Conservation (phyloP, 2,888 invertebrate genomes). For the Pachymerium ferrugineum region DNA sequence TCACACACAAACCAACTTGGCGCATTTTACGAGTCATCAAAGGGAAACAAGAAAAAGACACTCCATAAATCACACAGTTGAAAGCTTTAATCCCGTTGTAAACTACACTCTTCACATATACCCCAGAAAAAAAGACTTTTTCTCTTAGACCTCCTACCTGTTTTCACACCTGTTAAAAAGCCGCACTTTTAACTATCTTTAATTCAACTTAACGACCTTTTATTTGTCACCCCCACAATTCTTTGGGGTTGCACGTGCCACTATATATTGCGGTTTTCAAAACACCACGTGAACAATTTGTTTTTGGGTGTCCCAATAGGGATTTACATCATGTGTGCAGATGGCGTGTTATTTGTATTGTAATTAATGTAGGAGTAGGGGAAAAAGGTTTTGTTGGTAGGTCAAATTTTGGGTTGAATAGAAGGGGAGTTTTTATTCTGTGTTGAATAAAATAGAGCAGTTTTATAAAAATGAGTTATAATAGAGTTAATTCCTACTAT, state of each 20-base stretch:
- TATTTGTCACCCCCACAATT: constrained; percentile 1
- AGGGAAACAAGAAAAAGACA: not conserved
- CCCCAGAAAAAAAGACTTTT: not conserved
- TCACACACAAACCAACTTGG: not conserved
- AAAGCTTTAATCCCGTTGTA: not conserved
- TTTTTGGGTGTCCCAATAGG: not conserved
- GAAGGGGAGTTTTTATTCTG: not conserved
- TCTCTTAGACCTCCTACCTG: not conserved
- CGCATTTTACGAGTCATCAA: constrained; percentile 2
- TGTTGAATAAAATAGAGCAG: not conserved
- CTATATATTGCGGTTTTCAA: not conserved
- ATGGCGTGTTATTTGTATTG: constrained; percentile 5
- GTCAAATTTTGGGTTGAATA: not conserved
- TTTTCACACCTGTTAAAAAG: not conserved
- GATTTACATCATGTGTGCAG: not conserved
- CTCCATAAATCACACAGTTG: not conserved
- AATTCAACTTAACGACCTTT: not conserved
- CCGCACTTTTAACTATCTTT: not conserved
- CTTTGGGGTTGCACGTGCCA: constrained; percentile 1
- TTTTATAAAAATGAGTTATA: not conserved
- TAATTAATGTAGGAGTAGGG: not conserved
- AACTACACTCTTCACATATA: not conserved
- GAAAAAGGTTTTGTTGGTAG: not conserved
- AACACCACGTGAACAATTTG: not conserved
- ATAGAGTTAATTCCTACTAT: too few relatives aligned